These are phyloP conservation scores for Pseudomugil tenellus DNA, from an alignment of 2,797 vertebrate species.

Conservation along the genomic window DNA sequence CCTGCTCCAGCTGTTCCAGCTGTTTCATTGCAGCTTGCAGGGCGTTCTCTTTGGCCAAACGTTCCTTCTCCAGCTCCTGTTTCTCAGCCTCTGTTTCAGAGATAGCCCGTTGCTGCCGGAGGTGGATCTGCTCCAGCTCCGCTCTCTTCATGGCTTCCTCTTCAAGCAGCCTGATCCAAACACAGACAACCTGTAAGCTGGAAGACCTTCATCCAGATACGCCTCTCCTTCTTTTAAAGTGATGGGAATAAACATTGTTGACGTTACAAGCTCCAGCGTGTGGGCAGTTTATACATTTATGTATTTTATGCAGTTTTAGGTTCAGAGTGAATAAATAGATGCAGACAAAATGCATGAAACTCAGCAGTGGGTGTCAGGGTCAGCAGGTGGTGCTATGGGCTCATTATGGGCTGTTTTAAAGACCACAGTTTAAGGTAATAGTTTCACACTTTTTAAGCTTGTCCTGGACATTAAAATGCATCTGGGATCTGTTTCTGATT, in stretches of 20 bases:
- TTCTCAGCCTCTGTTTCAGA: slow-evolving; percentile 93
- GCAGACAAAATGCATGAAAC: no score
- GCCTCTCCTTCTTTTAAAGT: not conserved
- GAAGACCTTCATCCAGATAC: not conserved
- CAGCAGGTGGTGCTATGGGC: slow-evolving; percentile 56
- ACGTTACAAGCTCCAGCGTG: not conserved
- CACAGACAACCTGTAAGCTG: not conserved
- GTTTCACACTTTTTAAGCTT: not conserved
- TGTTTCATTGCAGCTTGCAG: slow-evolving; percentile 92
- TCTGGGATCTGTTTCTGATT: no score
- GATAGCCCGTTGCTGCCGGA: slow-evolving; percentile 90
- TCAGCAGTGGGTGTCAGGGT: not conserved
- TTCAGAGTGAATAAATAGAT: not conserved
- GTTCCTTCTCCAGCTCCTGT: slow-evolving; percentile 90
- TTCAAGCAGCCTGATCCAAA: slow-evolving; percentile 87
- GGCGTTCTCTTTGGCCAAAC: slow-evolving; percentile 87
- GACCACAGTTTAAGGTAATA: not conserved
- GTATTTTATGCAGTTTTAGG: not conserved
- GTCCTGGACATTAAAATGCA: no score
- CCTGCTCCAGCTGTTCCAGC: slow-evolving; percentile 88
- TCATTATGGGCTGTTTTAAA: not conserved
- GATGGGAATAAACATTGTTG: not conserved
- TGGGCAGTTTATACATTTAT: not conserved
- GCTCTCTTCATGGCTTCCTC: slow-evolving; percentile 91
- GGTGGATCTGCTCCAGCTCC: slow-evolving; percentile 91